phyloP scores from a whole-genome alignment of 2,113 vertebrate species.

The Megaleporinus macrocephalus region DNA sequence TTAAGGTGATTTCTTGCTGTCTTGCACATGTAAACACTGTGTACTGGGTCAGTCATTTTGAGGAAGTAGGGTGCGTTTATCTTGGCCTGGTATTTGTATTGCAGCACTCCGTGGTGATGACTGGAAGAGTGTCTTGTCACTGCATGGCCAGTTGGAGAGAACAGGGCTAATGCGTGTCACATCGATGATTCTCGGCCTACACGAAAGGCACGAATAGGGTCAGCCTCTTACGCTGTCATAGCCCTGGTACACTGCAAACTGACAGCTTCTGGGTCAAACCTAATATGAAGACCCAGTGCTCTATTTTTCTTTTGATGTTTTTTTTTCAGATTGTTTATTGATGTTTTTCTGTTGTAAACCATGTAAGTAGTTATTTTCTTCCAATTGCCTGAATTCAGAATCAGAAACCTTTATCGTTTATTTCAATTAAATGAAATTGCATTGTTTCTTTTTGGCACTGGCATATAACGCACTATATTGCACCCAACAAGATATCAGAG shows the following conservation, averaged over 20 bases:
- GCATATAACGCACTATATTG: too few relatives aligned
- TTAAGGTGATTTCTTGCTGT: not conserved
- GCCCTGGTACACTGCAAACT: constrained; percentile 38
- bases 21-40: not conserved
- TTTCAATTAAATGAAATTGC: too few relatives aligned
- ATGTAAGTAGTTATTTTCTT: too few relatives aligned
- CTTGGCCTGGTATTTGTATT: not conserved
- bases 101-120: constrained; percentile 1
- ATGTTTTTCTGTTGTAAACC: too few relatives aligned
- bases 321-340: not conserved
- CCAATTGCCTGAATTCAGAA: too few relatives aligned
- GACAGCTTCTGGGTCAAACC: constrained; percentile 11
- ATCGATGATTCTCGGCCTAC: constrained; percentile 67
- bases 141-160: constrained; percentile 21
- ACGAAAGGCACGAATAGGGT: constrained; percentile 63
- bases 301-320: constrained; percentile 34
- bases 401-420: too few relatives aligned
- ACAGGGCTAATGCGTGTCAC: constrained; percentile 72
- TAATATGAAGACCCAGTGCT: constrained; percentile 27
- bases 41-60: not conserved
- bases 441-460: too few relatives aligned
- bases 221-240: constrained; percentile 51
- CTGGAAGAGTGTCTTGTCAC: constrained; percentile 15
- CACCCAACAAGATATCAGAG: too few relatives aligned
- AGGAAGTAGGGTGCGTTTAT: constrained; percentile 17